Base-by-base conservation (phyloP, 1,140 invertebrate genomes). In the Psilanteris sp. region DNA sequence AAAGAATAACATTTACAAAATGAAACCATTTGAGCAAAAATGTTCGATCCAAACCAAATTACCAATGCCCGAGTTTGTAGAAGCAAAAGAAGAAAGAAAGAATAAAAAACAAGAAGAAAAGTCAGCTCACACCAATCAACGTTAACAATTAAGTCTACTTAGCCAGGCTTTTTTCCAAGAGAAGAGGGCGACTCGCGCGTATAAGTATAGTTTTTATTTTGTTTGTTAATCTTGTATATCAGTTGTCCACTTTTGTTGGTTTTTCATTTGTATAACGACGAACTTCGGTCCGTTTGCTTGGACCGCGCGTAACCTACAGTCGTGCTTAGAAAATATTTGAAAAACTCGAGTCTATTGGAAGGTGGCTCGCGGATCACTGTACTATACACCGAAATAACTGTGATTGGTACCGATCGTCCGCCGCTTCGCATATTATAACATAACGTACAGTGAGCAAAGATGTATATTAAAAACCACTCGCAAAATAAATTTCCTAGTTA, bases 291-390 rank as follows among this genome's bases (percentile, higher is more conserved):
- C 27, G 10, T 32, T 27, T 39, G 16, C 37, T 44, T 18, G 4
- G 34, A 29, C 32, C 2, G 9, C 7, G 18, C 9, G 9, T 27
- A 39, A 44, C 24, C 37, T 81, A 74, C 82, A 73, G 29, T 54
- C 79, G 84, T 83, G 77, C 82, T 88, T 87, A 87, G 81, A 88
- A 87, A 88, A 87, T 86, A 86, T 74, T 85, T 85, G 80, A 84
- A 87, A 85, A 86, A 83, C 50, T 48, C 72, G 79, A 87, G 80
- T 85, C 78, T 82, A 84, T 83, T 85, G 79, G 80, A 85, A 83
- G 80, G 81, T 87, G 79, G 81, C 81, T 81, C 64, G 61, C 57
- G 72, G 39, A 82, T 67, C 81, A 83, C 80, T 84, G 46, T 85
- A 85, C 80, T 55, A 18, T 44, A 86, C 80, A 83, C 73, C 73